Evolutionary conservation across 2,888 invertebrate genomes (phyloP), one percentile per base, ranked within the genome.

Genomic region (Leptinotarsa rubiginosa): DNA sequence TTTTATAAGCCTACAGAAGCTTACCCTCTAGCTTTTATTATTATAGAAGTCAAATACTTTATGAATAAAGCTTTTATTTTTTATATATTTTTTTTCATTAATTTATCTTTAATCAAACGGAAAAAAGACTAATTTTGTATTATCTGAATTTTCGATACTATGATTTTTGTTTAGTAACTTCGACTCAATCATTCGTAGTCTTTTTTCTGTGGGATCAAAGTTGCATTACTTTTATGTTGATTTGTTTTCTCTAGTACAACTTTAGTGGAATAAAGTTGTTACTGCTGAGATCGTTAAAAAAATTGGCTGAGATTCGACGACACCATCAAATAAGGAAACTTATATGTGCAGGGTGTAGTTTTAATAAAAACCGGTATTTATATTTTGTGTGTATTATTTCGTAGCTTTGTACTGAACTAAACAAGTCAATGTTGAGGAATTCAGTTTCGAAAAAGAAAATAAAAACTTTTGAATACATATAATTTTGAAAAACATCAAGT

Each of bases 311-410:
- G 47, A 69, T 69, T 69, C 56, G n/a, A 15, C 15, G 54, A 76
- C 83, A 85, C 85, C 81, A 72, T 78, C 83, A 82, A 82, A 84
- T 85, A 85, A 82, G 83, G 73, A 68, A 77, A 80, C 83, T 85
- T 85, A 85, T 85, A 76, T 83, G 82, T 79, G 76, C 73, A 79
- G 79, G 84, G 85, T 84, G 77, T 75, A 79, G 47, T 56, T 69
- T 54, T 69, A 52, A 20, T 56, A 49, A 69, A 69, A 22, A n/a
- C 20, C 49, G 56, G 68, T 22, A 52, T 31, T 54, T 22, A n/a
- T 54, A 54, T n/a, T 47, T 15, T 47, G 15, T 56, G 47, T 69
- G 56, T 56, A 69, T 54, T 56, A 47, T 69, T 69, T 56, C 56
- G 52, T 52, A 52, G 52, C 18, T 52, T 52, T 18, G 52, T 2